Base-by-base conservation (phyloP, 2,888 invertebrate genomes). In the Melieria omissa region DNA sequence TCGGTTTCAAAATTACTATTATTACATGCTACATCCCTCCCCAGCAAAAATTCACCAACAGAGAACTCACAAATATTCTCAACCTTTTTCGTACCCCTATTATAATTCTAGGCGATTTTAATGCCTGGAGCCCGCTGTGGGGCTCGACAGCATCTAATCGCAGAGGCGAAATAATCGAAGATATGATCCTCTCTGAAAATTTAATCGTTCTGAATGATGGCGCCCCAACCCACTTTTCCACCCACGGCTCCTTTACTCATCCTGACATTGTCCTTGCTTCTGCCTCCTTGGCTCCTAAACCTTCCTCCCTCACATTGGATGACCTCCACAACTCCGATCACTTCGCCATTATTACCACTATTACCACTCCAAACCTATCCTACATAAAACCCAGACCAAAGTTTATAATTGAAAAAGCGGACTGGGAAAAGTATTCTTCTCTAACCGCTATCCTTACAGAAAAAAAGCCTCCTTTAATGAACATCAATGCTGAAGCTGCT, bases 141-240 rank as follows among this genome's bases (percentile, higher is more conserved):
- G 74, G 73, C 1, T 71, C 72, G 9, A 42, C 55, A 2, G n/a
- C 63, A 0, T n/a, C 58, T 0, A 74, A 74, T 10, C 52, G n/a
- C 12, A 55, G 71, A 8, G 75, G 73, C 9, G 65, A 67, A 9
- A 5, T 70, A 41, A 45, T 74, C 4, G 75, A 74, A 67, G 64
- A 70, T 14, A 55, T 73, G 3, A 68, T 73, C 9, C 9, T 65
- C 6, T 65, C 62, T 4, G n/a, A 47, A 9, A 64, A 69, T 10
- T 67, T 76, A 6, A 16, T 65, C 61, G 55, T 74, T 4, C 60
- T 74, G 10, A 73, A 73, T 14, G 70, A 73, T 29, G 60, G 70
- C 16, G 54, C 69, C 8, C 70, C 69, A 10, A 74, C 74, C 4
- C 68, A 75, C 46, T 60, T 67, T 16, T 75, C 62, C 9, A 58